These are phyloP conservation scores for Enteromius afrohamiltoni DNA, from an alignment of 2,797 vertebrate genomes.

Conservation along the genomic window DNA sequence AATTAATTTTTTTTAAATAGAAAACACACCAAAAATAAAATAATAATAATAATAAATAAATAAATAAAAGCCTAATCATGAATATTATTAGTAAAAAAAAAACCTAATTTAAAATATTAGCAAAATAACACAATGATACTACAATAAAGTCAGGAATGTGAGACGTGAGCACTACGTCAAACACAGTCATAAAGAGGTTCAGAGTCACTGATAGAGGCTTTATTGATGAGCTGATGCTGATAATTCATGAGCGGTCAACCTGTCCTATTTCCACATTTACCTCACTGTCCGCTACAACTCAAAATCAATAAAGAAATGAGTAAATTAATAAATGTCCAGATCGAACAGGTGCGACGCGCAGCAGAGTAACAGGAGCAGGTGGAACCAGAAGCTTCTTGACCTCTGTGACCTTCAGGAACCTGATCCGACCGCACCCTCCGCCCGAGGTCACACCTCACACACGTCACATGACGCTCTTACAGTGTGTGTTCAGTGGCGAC, in stretches of 20 bases:
- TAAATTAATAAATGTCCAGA: neutral
- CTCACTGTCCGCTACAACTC: neutral
- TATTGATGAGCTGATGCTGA: neutral
- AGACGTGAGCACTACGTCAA: neutral
- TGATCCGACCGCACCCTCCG: slow-evolving; percentile 16
- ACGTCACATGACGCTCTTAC: neutral
- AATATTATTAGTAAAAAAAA: neutral
- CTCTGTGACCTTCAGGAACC: slow-evolving; percentile 38
- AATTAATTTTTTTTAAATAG: too few species aligned
- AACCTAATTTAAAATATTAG: neutral
- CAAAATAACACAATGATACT: neutral
- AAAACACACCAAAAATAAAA: too few species aligned
- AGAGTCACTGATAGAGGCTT: neutral
- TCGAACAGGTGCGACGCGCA: neutral
- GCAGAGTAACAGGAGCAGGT: slow-evolving; percentile 21
- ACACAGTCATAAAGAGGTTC: neutral
- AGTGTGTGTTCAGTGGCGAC: neutral
- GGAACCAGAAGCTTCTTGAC: slow-evolving; percentile 30
- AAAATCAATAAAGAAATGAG: too few species aligned
- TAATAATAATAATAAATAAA: too few species aligned
- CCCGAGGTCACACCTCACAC: neutral
- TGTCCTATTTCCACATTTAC: neutral
- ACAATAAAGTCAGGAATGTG: neutral
- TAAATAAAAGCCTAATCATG: neutral
- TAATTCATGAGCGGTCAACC: neutral